A percentile compares a stretch with the other conserved stretches of the same genome.
Evolutionary conservation across 1,140 invertebrate species (phyloP).

Genomic region (Ruditapes philippinarum): DNA sequence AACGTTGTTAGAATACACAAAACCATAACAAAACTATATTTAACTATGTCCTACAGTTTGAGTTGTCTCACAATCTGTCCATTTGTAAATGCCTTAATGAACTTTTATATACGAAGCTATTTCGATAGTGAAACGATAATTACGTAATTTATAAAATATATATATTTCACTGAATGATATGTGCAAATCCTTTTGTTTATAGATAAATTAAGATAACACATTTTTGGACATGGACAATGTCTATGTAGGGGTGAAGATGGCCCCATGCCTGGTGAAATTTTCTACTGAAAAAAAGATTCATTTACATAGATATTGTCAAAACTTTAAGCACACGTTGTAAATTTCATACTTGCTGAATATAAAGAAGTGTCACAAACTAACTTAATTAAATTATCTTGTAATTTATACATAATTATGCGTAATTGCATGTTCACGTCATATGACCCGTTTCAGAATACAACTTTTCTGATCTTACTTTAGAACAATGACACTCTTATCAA

Average conservation of each 20-base stretch:
- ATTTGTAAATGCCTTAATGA: too few species aligned
- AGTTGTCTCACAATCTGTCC: too few species aligned
- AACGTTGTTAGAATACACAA: too few species aligned
- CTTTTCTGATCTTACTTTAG: not conserved
- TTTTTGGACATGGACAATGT: too few species aligned
- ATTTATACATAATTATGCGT: not conserved
- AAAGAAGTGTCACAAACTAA: not conserved
- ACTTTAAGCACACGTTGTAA: not conserved
- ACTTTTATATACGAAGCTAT: too few species aligned
- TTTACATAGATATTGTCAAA: not conserved
- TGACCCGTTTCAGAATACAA: not conserved
- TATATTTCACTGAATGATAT: too few species aligned
- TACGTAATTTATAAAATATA: too few species aligned
- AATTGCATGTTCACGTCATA: not conserved
- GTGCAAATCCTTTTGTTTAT: too few species aligned
- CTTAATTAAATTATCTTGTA: slow-evolving; percentile 5
- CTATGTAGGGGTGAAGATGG: not conserved
- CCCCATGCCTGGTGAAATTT: not conserved
- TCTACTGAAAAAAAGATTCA: not conserved
- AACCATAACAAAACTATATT: too few species aligned
- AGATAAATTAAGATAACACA: too few species aligned
- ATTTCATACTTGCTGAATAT: not conserved
- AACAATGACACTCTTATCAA: not conserved
- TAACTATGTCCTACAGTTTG: too few species aligned
- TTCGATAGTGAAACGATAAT: too few species aligned